Evolutionary conservation across 2,113 vertebrate genomes (phyloP), one percentile per base, ranked within the genome.

Genomic region (Trinectes maculatus): DNA sequence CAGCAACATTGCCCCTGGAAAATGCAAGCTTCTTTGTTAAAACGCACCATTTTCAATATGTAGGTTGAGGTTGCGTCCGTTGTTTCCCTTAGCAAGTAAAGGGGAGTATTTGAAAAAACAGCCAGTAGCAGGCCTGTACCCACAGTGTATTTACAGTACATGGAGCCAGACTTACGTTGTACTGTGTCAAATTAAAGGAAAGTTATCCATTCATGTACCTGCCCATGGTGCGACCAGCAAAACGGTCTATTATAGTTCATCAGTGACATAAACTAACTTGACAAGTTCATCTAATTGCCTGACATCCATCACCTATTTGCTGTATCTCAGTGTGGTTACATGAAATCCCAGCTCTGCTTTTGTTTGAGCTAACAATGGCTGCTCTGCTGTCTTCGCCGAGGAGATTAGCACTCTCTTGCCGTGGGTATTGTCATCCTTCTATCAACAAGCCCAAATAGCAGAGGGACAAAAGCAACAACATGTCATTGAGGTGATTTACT

Each of bases 181-280:
- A 40, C 16, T 40, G 31, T 9, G 36, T 49, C 5, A 15, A 54
- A 58, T 54, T 6, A 62, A 44, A 57, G 25, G 0, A 60, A n/a
- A n/a, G n/a, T n/a, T n/a, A n/a, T n/a, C n/a, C n/a, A n/a, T n/a
- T n/a, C n/a, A n/a, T n/a, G n/a, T n/a, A n/a, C n/a, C n/a, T n/a
- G n/a, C n/a, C n/a, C n/a, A n/a, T n/a, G n/a, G n/a, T n/a, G n/a
- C n/a, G n/a, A 51, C 44, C 22, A 59, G 37, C 21, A 59, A 70
- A 58, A 69, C 60, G 55, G 70, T 16, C 19, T 19, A 26, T 74
- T 62, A 71, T 81, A 80, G 81, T 71, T 79, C 37, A 55, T 79
- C 55, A 68, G 21, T 77, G 82, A 85, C 77, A 63, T 85, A 78
- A 84, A 85, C 70, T 67, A 59, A 58, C 22, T 65, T 79, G 80